Conservation (phyloP, 2,113 vertebrate species). For the Anser cygnoides region DNA sequence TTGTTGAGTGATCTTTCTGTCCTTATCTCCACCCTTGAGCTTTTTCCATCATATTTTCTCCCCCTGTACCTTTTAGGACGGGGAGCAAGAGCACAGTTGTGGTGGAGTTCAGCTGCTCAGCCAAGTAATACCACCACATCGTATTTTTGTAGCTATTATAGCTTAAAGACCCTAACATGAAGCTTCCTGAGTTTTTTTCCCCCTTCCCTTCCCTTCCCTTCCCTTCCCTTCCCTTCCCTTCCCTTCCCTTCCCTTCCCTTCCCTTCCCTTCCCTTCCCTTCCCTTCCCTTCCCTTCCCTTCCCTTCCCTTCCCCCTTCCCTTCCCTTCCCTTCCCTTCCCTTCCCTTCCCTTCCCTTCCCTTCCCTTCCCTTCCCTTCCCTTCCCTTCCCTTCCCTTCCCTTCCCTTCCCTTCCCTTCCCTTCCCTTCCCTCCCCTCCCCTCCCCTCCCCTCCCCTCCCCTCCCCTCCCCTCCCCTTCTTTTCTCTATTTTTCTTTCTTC, state of each 20-base stretch:
- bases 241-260: background rate
- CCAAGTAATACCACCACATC: too few relatives aligned
- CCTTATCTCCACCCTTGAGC: too few relatives aligned
- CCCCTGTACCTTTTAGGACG: too few relatives aligned
- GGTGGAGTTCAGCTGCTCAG: too few relatives aligned
- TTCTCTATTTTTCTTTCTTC: background rate
- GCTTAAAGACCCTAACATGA: background rate
- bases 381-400: background rate
- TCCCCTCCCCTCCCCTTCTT: too few relatives aligned
- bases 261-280: background rate
- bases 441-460: background rate
- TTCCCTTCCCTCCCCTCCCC: background rate
- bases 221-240: background rate
- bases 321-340: background rate
- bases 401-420: background rate
- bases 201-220: background rate
- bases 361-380: background rate
- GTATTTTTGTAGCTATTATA: background rate
- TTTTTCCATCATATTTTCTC: too few relatives aligned
- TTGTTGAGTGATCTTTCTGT: too few relatives aligned
- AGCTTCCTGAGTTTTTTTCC: background rate
- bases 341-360: background rate
- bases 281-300: background rate
- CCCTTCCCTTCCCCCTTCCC: background rate
- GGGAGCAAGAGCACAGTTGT: too few relatives aligned